Conservation (phyloP, 2,888 invertebrate species). For the Drosophila rubida region DNA sequence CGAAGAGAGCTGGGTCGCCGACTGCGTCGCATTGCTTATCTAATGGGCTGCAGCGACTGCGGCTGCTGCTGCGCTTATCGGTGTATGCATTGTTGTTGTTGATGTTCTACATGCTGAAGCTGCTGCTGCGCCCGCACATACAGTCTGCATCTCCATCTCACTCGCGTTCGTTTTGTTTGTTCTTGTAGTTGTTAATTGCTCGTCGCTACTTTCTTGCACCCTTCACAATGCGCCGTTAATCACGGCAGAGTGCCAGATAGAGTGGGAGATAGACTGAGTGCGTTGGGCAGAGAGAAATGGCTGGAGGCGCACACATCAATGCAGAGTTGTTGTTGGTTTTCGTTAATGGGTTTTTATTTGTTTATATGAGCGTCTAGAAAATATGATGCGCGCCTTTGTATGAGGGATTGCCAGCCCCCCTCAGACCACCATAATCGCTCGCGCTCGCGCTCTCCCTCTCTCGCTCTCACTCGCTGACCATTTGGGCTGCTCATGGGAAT, state of each 20-base stretch:
- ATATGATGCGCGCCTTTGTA: conserved; percentile 61
- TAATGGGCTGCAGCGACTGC: conserved; percentile 57
- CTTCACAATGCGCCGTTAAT: conserved; percentile 60
- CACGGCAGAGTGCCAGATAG: conserved; percentile 45
- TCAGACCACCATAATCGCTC: neutral
- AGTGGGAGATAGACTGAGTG: conserved; percentile 19
- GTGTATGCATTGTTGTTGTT: conserved; percentile 42
- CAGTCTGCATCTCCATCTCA: neutral
- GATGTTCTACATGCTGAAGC: conserved; percentile 18
- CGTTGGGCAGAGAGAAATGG: neutral
- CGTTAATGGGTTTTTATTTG: conserved; percentile 78
- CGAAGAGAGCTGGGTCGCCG: conserved; percentile 35
- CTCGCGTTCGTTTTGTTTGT: conserved; percentile 51
- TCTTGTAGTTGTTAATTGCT: conserved; percentile 78
- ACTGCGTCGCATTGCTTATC: conserved; percentile 62
- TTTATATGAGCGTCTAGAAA: conserved; percentile 65
- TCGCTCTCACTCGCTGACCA: conserved; percentile 31
- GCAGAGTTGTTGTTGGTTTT: conserved; percentile 64
- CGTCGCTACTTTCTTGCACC: conserved; percentile 75
- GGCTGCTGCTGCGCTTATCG: conserved; percentile 34
- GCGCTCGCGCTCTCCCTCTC: neutral
- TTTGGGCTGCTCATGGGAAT: conserved; percentile 63
- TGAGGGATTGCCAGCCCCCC: conserved; percentile 47
- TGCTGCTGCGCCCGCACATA: conserved; percentile 51
- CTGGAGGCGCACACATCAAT: conserved; percentile 55